Base-by-base conservation (phyloP, 2,113 vertebrate genomes). In the Odontesthes bonariensis region DNA sequence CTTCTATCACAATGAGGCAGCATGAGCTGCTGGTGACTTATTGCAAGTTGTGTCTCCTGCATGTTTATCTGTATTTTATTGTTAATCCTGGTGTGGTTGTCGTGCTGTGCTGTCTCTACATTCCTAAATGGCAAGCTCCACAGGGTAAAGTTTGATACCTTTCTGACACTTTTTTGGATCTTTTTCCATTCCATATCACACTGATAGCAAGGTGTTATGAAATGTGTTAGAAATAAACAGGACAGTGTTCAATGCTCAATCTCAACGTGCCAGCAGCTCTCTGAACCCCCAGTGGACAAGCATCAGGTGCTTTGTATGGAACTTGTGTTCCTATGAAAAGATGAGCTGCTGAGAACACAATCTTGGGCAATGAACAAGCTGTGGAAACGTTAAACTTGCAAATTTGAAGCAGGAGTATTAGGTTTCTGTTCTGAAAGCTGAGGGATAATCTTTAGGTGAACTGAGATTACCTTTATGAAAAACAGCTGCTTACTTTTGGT, bases 181-280 rank as follows among this genome's bases (percentile, higher is more conserved):
- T 49, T 51, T 64, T 33, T 51, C 32, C 65, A 56, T 69, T 33
- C 58, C 67, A 47, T 33, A 49, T 69, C 67, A 58, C 67, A 54
- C n/a, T 58, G 67, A 69, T 54, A 69, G 58, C 67, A 46, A 6
- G 27, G 8, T 66, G 47, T 74, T 42, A 6, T 42, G 40, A 42
- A 63, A 63, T 7, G 13, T 14, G 38, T 19, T 57, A 32, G 61
- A 56, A 67, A 61, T 33, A 71, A 56, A 74, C 17, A 70, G 3
- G 1, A n/a, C 2, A 1, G 13, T 53, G 33, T 42, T 69, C 54
- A 31, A 22, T 33, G 5, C 54, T 54, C 42, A 42, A 20, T 46
- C 62, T 65, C 33, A 58, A 58, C 17, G 35, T 58, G 54, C 51
- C 54, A 33, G 55, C 54, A 58, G 67, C 67, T 69, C 67, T 1